Evolutionary conservation across 2,797 vertebrate species (phyloP).

Genomic region (Channallabes apus): DNA sequence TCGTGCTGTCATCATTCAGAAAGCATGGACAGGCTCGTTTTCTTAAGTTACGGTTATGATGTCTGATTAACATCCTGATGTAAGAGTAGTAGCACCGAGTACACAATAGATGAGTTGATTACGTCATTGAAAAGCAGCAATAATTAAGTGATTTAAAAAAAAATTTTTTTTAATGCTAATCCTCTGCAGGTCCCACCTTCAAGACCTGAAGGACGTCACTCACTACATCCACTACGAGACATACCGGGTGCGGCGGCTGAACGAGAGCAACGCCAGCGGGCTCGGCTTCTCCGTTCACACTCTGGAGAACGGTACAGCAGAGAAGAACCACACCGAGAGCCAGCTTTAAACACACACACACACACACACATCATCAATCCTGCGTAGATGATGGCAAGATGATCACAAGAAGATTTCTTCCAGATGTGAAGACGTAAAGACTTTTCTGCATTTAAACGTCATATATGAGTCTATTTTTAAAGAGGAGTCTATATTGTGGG

Average conservation of each 20-base stretch:
- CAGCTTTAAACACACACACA: constrained; percentile 68
- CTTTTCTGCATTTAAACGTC: constrained; percentile 59
- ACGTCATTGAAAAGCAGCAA: not conserved
- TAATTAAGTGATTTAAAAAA: not conserved
- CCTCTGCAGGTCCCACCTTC: constrained; percentile 85
- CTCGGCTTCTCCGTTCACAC: constrained; percentile 63
- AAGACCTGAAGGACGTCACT: constrained; percentile 95
- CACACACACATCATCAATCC: constrained; percentile 5
- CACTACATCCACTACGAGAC: constrained; percentile 93
- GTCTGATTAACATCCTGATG: not conserved
- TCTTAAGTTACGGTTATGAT: not conserved
- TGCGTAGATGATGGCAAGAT: not conserved
- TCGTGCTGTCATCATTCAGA: not conserved
- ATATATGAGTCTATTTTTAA: constrained; percentile 63
- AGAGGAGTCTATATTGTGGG: constrained; percentile 57
- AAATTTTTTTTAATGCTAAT: not conserved
- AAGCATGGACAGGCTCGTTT: not conserved
- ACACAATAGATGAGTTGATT: not conserved
- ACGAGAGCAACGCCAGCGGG: constrained; percentile 79
- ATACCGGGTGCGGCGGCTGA: constrained; percentile 79
- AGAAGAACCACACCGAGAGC: constrained; percentile 64
- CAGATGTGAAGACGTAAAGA: constrained; percentile 54
- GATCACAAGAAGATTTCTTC: constrained; percentile 18
- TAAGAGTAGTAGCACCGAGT: not conserved
- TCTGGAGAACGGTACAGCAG: constrained; percentile 63